A percentile compares a stretch with the other conserved stretches of the same genome.
Evolutionary conservation across 2,113 vertebrate species (phyloP).

Genomic region (Climacteris rufus): DNA sequence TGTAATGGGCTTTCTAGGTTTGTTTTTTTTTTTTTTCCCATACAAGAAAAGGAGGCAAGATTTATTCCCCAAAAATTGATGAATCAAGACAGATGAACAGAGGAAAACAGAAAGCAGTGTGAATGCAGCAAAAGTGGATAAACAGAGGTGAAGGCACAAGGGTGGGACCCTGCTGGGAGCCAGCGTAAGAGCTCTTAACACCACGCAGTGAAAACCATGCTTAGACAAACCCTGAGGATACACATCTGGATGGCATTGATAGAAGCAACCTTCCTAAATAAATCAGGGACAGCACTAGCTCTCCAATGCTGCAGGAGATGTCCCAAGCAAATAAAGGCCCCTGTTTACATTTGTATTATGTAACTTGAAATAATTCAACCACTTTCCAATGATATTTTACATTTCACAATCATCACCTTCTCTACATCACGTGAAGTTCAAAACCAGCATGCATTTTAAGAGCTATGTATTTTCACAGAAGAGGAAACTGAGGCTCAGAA

Average conservation of each 20-base stretch:
- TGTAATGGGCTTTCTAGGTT: not conserved
- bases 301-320: not conserved
- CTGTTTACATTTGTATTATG: not conserved
- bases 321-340: not conserved
- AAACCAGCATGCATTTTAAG: not conserved
- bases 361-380: not conserved
- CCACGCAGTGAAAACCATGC: not conserved
- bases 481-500: not conserved
- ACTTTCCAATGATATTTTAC: not conserved
- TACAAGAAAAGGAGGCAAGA: not conserved
- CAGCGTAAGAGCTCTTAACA: not conserved
- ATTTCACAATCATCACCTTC: not conserved
- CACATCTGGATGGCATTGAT: constrained; percentile 51
- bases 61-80: not conserved
- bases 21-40: not conserved
- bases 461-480: not conserved
- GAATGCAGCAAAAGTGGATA: not conserved
- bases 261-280: constrained; percentile 9
- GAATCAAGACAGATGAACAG: not conserved
- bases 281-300: not conserved
- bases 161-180: not conserved
- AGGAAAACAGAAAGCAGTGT: not conserved
- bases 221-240: constrained; percentile 27
- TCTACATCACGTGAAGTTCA: accelerated
- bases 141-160: not conserved